phyloP scores from a whole-genome alignment of 2,888 invertebrate genomes.

The Lochmaea crataegi region DNA sequence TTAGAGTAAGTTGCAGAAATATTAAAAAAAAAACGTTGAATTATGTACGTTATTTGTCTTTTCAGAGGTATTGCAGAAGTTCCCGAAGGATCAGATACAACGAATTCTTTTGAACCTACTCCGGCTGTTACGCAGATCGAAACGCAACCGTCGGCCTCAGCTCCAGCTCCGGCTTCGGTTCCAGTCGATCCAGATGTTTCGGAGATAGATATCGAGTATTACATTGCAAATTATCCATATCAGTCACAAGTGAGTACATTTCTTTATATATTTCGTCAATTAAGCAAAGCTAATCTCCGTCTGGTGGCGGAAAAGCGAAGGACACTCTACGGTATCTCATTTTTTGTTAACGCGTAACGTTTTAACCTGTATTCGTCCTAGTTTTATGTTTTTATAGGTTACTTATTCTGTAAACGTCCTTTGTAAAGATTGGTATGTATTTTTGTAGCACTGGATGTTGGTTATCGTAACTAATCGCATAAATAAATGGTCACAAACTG shows the following conservation, averaged over 20 bases:
- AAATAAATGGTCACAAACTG: no score
- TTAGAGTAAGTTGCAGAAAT: slow-evolving; percentile 67
- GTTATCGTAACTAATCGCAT: no score
- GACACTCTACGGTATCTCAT: no score
- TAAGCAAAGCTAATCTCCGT: background rate
- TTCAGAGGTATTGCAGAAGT: slow-evolving; percentile 81
- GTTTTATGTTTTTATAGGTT: no score
- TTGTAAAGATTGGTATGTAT: no score
- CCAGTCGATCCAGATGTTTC: slow-evolving; percentile 48
- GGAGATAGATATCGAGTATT: slow-evolving; percentile 73
- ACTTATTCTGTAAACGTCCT: no score
- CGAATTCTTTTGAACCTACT: slow-evolving; percentile 44
- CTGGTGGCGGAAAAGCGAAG: no score
- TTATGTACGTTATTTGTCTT: background rate
- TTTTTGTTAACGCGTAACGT: no score
- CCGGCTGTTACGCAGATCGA: slow-evolving; percentile 46
- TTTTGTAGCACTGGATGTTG: no score
- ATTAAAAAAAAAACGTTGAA: background rate
- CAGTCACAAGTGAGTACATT: slow-evolving; percentile 71
- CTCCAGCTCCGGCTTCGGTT: background rate
- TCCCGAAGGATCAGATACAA: slow-evolving; percentile 66
- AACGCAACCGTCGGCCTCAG: background rate
- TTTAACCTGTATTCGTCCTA: no score
- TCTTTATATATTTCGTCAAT: background rate
- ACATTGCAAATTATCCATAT: slow-evolving; percentile 91